Evolutionary conservation across 2,113 vertebrate species (phyloP).

Genomic region (Spheniscus mendiculus): DNA sequence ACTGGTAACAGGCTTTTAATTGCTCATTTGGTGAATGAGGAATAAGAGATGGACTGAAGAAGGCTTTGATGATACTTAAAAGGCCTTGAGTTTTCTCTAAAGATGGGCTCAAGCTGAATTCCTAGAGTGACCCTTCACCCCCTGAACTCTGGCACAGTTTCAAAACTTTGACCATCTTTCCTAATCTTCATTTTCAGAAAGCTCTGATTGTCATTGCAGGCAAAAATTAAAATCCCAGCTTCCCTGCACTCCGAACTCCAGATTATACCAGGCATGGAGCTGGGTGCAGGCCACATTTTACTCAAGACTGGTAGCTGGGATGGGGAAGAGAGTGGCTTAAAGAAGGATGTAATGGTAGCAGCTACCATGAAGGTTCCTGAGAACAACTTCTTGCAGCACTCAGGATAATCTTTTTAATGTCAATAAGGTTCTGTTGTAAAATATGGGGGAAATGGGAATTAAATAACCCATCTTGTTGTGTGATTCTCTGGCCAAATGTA

Average conservation of each 20-base stretch:
- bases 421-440: background rate
- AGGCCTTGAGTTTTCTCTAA: background rate
- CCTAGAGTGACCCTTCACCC: background rate
- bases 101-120: background rate
- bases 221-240: background rate
- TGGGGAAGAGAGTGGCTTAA: background rate
- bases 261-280: background rate
- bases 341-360: background rate
- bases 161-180: background rate
- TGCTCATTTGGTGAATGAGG: background rate
- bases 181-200: background rate
- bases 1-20: background rate
- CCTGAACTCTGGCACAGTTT: background rate
- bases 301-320: background rate
- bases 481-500: background rate
- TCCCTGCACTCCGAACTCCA: background rate
- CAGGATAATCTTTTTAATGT: background rate
- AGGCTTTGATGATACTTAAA: background rate
- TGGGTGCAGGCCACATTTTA: background rate
- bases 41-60: background rate
- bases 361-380: background rate
- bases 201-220: background rate
- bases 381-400: background rate
- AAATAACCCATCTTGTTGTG: background rate
- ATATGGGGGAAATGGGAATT: background rate